Base-by-base conservation (phyloP, 23 tunicate species). In the Clavelina lepadiformis region DNA sequence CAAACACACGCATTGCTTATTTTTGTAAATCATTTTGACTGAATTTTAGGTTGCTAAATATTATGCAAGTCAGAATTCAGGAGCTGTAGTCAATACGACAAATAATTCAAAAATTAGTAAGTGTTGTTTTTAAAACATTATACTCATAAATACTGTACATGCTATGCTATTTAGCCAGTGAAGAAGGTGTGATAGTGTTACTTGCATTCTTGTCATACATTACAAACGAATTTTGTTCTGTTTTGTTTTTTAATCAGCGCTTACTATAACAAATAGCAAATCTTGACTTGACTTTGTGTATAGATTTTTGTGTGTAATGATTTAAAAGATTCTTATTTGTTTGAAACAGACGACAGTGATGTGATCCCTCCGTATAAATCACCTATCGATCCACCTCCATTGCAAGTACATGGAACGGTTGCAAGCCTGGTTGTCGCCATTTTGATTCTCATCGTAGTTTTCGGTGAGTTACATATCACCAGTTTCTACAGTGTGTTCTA, bases 311-410 rank as follows among this genome's bases (percentile, higher is more conserved):
- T n/a, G n/a, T n/a, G n/a, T n/a, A n/a, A n/a, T n/a, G n/a, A n/a
- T n/a, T n/a, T n/a, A n/a, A n/a, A n/a, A n/a, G n/a, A n/a, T n/a
- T n/a, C n/a, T n/a, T n/a, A n/a, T n/a, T n/a, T n/a, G n/a, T n/a
- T n/a, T n/a, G n/a, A n/a, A n/a, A n/a, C n/a, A n/a, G n/a, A n/a
- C n/a, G n/a, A n/a, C n/a, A n/a, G n/a, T n/a, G n/a, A n/a, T n/a
- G n/a, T n/a, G n/a, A 32, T 78, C 21, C 72, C 76, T 2, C 86
- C 86, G n/a, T 80, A 66, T 63, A 45, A n/a, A 25, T 44, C 55
- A 28, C 74, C 82, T 3, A 36, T 65, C 19, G 36, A 61, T 24
- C 51, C 77, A 0, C 86, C 86, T 6, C 32, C 64, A 0, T 28
- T 80, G 46, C 55, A 69, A 35, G 71, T 33, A 1, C 52, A 49